Evolutionary conservation across 1,140 invertebrate genomes (phyloP).

Genomic region (Amyelois transitella): DNA sequence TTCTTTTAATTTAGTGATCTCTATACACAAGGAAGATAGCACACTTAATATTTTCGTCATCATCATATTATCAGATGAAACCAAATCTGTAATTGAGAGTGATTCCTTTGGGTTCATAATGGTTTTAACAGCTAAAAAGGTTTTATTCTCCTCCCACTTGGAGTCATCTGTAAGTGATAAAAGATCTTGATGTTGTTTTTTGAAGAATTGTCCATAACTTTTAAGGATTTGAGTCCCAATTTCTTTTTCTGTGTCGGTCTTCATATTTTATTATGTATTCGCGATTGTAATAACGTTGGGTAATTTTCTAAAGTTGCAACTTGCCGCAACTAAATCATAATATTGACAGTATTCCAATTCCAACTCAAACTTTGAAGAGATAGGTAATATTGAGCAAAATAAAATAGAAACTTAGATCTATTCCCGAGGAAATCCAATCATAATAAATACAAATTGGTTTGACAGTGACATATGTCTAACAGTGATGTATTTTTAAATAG

Average conservation of each 20-base stretch:
- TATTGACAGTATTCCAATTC: too few species aligned
- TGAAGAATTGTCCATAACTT: constrained; percentile 83
- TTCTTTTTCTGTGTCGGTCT: constrained; percentile 44
- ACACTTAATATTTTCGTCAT: constrained; percentile 89
- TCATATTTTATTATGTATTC: constrained; percentile 6
- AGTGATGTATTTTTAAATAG: too few species aligned
- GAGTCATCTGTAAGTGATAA: constrained; percentile 17
- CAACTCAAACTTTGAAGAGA: too few species aligned
- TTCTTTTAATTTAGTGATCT: constrained; percentile 80
- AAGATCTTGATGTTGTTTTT: constrained; percentile 76
- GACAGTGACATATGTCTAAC: too few species aligned
- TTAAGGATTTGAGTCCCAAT: constrained; percentile 52
- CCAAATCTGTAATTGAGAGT: constrained; percentile 79
- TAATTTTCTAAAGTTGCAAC: too few species aligned
- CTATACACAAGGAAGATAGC: constrained; percentile 85
- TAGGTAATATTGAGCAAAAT: too few species aligned
- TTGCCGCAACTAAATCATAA: too few species aligned
- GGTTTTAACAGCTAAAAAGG: constrained; percentile 77
- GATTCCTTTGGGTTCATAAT: constrained; percentile 76
- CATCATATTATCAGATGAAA: constrained; percentile 87
- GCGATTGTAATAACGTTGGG: too few species aligned
- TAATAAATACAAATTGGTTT: too few species aligned
- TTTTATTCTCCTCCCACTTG: constrained; percentile 66
- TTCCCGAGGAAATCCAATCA: too few species aligned
- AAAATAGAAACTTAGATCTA: too few species aligned